A percentile compares a stretch with the other conserved stretches of the same genome.
phyloP scores from a whole-genome alignment of 2,888 invertebrate genomes.

The Agrotis clavis region DNA sequence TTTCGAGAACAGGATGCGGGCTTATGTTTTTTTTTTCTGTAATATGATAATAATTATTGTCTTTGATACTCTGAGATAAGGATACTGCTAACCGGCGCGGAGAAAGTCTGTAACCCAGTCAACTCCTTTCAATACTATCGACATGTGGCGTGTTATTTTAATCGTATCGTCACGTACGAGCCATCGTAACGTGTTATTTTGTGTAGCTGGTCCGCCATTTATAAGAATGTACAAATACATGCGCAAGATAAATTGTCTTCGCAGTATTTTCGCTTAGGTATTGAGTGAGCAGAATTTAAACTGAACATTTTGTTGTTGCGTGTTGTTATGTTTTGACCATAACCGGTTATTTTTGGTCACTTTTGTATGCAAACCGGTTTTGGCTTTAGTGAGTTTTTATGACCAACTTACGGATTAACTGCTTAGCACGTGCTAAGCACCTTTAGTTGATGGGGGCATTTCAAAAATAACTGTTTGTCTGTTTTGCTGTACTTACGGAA shows the following conservation, averaged over 20 bases:
- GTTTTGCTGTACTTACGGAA: not conserved
- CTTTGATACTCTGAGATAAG: constrained; percentile 26
- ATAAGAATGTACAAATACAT: constrained; percentile 21
- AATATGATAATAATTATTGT: constrained; percentile 66
- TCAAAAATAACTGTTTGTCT: constrained; percentile 1
- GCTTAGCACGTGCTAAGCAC: constrained; percentile 22
- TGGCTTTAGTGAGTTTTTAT: constrained; percentile 11
- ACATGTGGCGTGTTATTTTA: constrained; percentile 45
- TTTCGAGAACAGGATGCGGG: constrained; percentile 79
- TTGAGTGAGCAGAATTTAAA: constrained; percentile 20
- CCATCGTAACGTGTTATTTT: constrained; percentile 58
- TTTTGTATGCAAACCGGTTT: constrained; percentile 43
- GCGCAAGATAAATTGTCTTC: constrained; percentile 18
- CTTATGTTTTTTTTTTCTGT: constrained; percentile 65
- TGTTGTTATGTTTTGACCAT: constrained; percentile 18
- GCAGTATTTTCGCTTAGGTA: constrained; percentile 15
- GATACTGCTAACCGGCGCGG: constrained; percentile 49
- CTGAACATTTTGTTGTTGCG: constrained; percentile 21
- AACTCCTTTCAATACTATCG: constrained; percentile 45
- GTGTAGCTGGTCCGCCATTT: constrained; percentile 40
- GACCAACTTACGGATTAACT: constrained; percentile 9
- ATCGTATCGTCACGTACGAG: constrained; percentile 52
- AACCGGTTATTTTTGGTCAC: constrained; percentile 39
- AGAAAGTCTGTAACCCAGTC: constrained; percentile 60
- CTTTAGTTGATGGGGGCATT: not conserved